These are phyloP conservation scores for Euphydryas editha DNA, from an alignment of 2,888 invertebrate species.

Conservation along the genomic window DNA sequence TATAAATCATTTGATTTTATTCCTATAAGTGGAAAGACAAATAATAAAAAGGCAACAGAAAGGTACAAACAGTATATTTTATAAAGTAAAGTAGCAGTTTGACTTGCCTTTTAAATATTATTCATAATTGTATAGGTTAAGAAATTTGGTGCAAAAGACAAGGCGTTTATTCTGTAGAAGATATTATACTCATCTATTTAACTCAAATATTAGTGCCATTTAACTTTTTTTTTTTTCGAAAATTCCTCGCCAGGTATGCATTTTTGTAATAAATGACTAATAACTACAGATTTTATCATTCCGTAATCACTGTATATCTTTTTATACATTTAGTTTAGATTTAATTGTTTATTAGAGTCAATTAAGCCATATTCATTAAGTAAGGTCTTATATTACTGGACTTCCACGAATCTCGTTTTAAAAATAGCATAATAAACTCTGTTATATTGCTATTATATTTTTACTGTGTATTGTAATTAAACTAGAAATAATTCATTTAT, in stretches of 20 bases:
- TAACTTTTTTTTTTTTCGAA: conserved; percentile 41
- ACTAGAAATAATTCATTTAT: conserved; percentile 13
- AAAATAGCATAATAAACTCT: conserved; percentile 47
- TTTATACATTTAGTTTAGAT: conserved; percentile 19
- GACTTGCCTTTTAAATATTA: conserved; percentile 33
- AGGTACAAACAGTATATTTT: conserved; percentile 41
- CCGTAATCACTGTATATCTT: conserved; percentile 30
- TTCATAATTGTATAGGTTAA: conserved; percentile 43
- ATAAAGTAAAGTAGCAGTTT: conserved; percentile 31
- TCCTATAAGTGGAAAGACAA: conserved; percentile 22
- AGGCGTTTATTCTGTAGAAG: conserved; percentile 44
- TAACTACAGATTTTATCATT: conserved; percentile 32
- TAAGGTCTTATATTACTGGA: conserved; percentile 43
- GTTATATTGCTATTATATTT: conserved; percentile 43
- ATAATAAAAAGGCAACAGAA: conserved; percentile 21
- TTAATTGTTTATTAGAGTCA: conserved; percentile 49
- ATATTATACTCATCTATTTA: conserved; percentile 55
- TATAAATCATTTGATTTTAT: conserved; percentile 21
- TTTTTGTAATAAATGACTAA: conserved; percentile 43
- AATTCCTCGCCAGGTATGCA: conserved; percentile 50
- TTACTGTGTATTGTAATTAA: conserved; percentile 27
- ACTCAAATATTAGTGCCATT: conserved; percentile 63
- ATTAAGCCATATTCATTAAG: conserved; percentile 55
- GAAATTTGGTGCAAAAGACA: conserved; percentile 56
- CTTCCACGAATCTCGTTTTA: conserved; percentile 49